Percentiles rank a stretch among this genome's conserved stretches.
These are phyloP conservation scores for Pteronura brasiliensis DNA, from an alignment of 2,113 vertebrate genomes.

Conservation along the genomic window DNA sequence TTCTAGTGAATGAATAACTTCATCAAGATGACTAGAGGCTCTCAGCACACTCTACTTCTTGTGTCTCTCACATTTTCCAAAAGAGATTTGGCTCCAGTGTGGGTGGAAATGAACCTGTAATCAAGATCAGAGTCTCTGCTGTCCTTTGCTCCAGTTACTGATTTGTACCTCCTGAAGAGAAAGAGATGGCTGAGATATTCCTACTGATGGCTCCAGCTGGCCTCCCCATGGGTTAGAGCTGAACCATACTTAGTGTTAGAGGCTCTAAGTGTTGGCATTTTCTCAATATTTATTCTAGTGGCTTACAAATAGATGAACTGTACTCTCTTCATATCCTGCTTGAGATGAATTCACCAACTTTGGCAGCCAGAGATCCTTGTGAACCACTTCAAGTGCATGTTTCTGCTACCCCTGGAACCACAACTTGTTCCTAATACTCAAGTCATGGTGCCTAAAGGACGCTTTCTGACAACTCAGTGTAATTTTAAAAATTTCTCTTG, in stretches of 20 bases:
- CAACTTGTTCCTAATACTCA: background rate
- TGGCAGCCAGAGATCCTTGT: background rate
- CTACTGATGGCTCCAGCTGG: background rate
- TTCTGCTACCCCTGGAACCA: background rate
- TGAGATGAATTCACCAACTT: background rate
- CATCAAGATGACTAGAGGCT: background rate
- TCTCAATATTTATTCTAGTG: background rate
- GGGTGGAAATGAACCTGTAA: background rate
- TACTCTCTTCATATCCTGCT: background rate
- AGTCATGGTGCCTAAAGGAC: background rate
- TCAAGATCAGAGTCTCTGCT: background rate
- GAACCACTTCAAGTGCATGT: background rate
- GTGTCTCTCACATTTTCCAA: background rate
- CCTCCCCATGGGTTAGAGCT: background rate
- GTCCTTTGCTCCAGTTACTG: background rate
- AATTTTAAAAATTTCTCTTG: background rate
- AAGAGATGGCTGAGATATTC: background rate
- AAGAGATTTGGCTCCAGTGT: background rate
- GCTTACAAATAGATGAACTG: background rate
- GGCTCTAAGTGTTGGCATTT: background rate
- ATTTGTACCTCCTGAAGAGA: background rate
- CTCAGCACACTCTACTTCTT: background rate
- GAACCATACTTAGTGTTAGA: background rate
- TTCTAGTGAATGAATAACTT: background rate
- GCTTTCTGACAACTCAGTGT: background rate